Evolutionary conservation across 2,888 invertebrate genomes (phyloP), one percentile per base, ranked within the genome.

Genomic region (Lamellibrachia satsuma): DNA sequence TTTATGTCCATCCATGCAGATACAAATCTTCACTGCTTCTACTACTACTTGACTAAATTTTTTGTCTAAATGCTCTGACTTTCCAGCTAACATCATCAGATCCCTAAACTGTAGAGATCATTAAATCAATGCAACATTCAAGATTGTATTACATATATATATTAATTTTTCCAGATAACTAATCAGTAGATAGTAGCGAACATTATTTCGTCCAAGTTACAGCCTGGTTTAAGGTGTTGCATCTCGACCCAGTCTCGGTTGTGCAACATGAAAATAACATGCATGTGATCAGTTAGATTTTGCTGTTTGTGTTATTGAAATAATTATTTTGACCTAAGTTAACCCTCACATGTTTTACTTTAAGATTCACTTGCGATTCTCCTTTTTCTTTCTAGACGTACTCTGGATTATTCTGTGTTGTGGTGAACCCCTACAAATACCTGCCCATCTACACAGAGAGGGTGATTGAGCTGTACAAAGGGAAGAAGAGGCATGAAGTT

Each of bases 401-500:
- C 97, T 99, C 99, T 95, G 99, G 99, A 94, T 98, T 99, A 95
- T 99, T 99, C 97, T 99, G 99, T 97, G 99, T 99, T 96, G 99
- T 99, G 95, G 99, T 99, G 95, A 99, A 99, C 97, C 99, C 99
- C 4, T 99, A 99, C 98, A 99, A 99, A 97, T 98, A 98, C 97
- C 97, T 99, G 96, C 99, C 99, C 94, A 99, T 99, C 97, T 99
- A 99, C 97, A 99, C 99, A 96, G 99, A 99, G 97, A 98, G 98
- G 97, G 98, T 99, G 95, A 99, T 99, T 98, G 99, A 99, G 97
- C 97, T 99, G 97, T 99, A 99, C 97, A 99, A 99, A 97, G 99
- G 99, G 95, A 99, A 99, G 97, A 99, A 99, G 97, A 97, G 99
- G 95, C 99, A 99, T 97, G 99, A 99, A 97, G 98, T 99, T 95